Percentiles rank a stretch among this genome's conserved stretches.
Conservation (phyloP, 2,113 vertebrate genomes). For the Indicator indicator region DNA sequence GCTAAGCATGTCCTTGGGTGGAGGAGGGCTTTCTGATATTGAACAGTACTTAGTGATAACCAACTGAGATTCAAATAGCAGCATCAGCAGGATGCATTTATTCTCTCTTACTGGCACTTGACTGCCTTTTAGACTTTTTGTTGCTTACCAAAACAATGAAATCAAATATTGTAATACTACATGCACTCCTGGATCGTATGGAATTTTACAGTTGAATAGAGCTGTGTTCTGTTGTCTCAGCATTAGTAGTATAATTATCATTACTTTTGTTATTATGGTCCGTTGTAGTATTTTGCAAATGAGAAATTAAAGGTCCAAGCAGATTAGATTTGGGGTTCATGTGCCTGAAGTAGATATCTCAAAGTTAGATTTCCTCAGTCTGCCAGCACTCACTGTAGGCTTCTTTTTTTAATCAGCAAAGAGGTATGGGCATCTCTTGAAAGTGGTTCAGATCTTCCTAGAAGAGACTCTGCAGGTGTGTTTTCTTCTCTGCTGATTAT, state of each 20-base stretch:
- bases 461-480: neutral
- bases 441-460: neutral
- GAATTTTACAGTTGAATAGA: neutral
- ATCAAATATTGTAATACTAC: neutral
- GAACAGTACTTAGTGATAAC: neutral
- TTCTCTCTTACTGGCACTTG: neutral
- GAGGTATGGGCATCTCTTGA: neutral
- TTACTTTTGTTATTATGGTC: neutral
- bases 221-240: neutral
- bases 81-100: neutral
- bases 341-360: neutral
- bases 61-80: neutral
- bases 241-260: neutral
- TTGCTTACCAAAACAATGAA: slow-evolving; percentile 12
- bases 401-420: neutral
- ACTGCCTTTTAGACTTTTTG: neutral
- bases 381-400: neutral
- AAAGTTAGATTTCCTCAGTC: neutral
- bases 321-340: slow-evolving; percentile 3
- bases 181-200: neutral
- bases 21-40: neutral
- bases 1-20: neutral
- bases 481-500: neutral
- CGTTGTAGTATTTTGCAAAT: neutral
- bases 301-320: neutral